Base-by-base conservation (phyloP, 2,113 vertebrate species). In the Onychostoma macrolepis region DNA sequence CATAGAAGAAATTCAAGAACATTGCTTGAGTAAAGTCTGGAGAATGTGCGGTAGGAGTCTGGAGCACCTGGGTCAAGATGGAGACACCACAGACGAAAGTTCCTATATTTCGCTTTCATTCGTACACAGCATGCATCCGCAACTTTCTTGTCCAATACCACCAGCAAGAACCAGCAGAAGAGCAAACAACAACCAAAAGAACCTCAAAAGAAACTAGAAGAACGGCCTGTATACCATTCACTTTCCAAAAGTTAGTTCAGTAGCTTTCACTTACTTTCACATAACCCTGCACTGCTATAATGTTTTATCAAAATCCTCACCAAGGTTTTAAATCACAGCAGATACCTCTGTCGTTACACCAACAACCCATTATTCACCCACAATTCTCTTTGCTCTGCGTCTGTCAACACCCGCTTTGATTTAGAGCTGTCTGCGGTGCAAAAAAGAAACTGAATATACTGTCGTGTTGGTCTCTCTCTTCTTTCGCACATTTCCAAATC, bases 331-430 rank as follows among this genome's bases (percentile, higher is more conserved):
- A 81, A 81, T 81, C 56, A 26, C 36, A 80, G 33, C 56, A 41
- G 79, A 80, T 80, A 43, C 24, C 21, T 61, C 36, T 7, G 36
- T 30, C 4, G 7, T 76, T 45, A 15, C 74, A 76, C 41, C 41
- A 76, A 76, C 41, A 76, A 17, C 24, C 15, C 74, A 76, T 76
- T 28, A 76, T 45, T 76, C 41, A 76, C n/a, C 74, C 74, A 48
- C 41, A 45, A 45, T 76, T 76, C 41, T 45, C 74, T 45, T 3
- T 78, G 79, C 61, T 76, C 4, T 75, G 36, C 26, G 11, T 74
- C 38, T 89, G 79, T 91, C 81, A 50, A 19, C 76, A 53, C 76
- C 48, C 48, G 30, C 10, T 79, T 72, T 86, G 86, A 86, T 88
- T 80, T 80, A 63, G 21, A 26, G 38, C 58, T 63, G 30, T 80